Base-by-base conservation (phyloP, 2,797 vertebrate genomes). In the Gymnothorax javanicus region DNA sequence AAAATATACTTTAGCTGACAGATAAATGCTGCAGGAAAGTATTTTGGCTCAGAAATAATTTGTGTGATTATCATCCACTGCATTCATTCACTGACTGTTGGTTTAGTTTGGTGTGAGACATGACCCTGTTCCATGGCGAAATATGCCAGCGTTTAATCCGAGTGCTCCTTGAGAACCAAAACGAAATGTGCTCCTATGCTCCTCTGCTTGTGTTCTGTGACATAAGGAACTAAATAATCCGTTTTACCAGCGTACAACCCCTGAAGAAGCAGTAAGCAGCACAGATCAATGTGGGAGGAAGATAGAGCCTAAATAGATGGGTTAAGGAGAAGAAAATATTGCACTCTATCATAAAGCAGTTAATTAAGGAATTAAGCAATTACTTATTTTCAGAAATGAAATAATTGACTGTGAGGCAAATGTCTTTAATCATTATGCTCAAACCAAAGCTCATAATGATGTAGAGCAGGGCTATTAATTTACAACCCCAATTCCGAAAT, bases 191-290 rank as follows among this genome's bases (percentile, higher is more conserved):
- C 43, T 62, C 59, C 60, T 25, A n/a, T 59, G 17, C 56, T 59
- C 56, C 25, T 58, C 67, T 23, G 86, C 67, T 54, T 17, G 33
- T 50, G 69, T 82, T 59, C 54, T 75, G 67, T 62, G 82, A 84
- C 67, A 59, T 52, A 52, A 73, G 82, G 8, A 77, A 67, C 43
- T 82, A 82, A 87, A 33, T 87, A 87, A 87, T 87, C 67, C 67
- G 25, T 0, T 87, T 84, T 69, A 60, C 20, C 12, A 23, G 77
- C 13, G 50, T 43, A 43, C 33, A 50, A 43, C 73, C 73, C 23
- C 79, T n/a, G 54, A 82, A 82, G 54, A 57, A 82, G 79, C 8
- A 27, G 6, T 54, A 1, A 50, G 79, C 17, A 50, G 79, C 50
- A 11, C 79, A 56, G 79, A 7, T 23, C 52, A 15, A 13, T 33